Evolutionary conservation across 2,113 vertebrate species (phyloP), one percentile per base, ranked within the genome.

Genomic region (Amia ocellicauda): DNA sequence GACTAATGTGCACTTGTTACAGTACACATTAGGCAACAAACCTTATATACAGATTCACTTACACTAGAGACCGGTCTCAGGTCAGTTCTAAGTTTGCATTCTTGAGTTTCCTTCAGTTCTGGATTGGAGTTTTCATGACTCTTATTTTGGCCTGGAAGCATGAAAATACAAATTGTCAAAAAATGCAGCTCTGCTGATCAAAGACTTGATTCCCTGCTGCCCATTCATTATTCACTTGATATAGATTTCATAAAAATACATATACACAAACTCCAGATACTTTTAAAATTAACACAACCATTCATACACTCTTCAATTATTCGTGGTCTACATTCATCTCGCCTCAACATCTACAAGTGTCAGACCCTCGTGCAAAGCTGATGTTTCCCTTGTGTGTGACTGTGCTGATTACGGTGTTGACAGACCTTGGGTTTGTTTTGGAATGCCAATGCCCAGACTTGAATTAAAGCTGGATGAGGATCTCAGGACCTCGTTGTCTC

Each of bases 401-500:
- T 27, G 29, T 29, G n/a, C 8, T 47, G 7, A 3, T 47, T 14
- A 17, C 16, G 43, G 5, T 36, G 1, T 27, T 36, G 20, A 63
- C 80, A 17, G 78, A 87, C 87, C 80, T 66, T 83, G 88, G 7
- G 73, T 73, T 19, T 84, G 87, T 47, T 66, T 19, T 0, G 79
- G 76, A 0, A 79, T 71, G 40, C 80, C 85, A 20, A 72, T 70
- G 60, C 87, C 88, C 49, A 87, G 74, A 60, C 86, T 85, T 54
- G 80, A 78, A 0, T 84, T 78, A 11, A 82, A 86, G 50, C 83
- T 86, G 71, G 82, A 56, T 9, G 86, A 85, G 0, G 90, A 87
- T 16, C 89, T 90, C 27, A 92, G 82, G 40, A 84, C 87, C 76
- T 96, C 92, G 3, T 88, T 93, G 83, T 98, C 95, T 68, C 91